Evolutionary conservation across 2,113 vertebrate genomes (phyloP), one percentile per base, ranked within the genome.

Genomic region (Stictonetta naevosa): DNA sequence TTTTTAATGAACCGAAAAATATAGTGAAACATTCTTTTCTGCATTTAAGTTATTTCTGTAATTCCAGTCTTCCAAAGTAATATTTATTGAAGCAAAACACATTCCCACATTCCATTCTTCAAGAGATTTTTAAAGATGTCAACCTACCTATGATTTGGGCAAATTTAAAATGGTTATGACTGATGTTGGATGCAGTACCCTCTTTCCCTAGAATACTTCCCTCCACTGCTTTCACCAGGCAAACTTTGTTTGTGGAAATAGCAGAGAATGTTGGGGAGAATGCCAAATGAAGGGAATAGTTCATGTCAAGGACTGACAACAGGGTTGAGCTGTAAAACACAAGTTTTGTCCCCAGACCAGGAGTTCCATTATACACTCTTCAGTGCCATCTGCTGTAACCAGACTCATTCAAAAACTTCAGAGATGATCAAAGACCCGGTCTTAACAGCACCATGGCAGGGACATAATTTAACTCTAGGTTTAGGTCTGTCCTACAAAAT

Each of bases 321-420:
- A 48, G 50, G n/a, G 69, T 16, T 13, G 13, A 33, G 18, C 55
- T 67, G 29, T 60, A 83, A 66, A 7, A 64, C 17, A 34, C 28
- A 62, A n/a, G 44, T 77, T 94, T 83, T 78, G 19, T 63, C 2
- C 0, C 16, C 28, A 89, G n/a, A 22, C 31, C 36, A 63, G 40
- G 14, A 94, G 81, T 67, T 92, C 86, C 31, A 50, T 69, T 80
- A 44, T 36, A 34, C 20, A 88, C 55, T 55, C 88, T 90, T 95
- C 92, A 90, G 83, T 95, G 83, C 79, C 93, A 96, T 77, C 92
- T 94, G 71, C 72, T 93, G 88, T 94, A 97, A 79, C n/a, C 63
- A 94, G 62, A 66, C 38, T 23, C 48, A 52, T 66, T 83, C 6
- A 66, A 77, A 90, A 90, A 34, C 48, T 53, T 33, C 6, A 59